phyloP scores from a whole-genome alignment of 1,140 invertebrate species.

The Drosophila albomicans region DNA sequence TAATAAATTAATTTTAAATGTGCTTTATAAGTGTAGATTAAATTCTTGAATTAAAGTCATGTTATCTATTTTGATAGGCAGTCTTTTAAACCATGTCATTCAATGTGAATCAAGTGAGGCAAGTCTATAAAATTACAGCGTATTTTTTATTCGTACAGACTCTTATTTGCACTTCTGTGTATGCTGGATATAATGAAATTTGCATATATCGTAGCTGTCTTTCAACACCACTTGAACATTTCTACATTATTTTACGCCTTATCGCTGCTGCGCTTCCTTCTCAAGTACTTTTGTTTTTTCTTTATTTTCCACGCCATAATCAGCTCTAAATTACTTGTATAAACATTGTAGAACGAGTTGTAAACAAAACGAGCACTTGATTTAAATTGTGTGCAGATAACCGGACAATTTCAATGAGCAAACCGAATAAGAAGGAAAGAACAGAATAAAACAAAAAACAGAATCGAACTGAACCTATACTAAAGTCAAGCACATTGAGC shows the following conservation, averaged over 20 bases:
- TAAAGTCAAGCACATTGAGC: constrained; percentile 45
- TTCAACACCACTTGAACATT: constrained; percentile 46
- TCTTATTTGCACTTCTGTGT: not conserved
- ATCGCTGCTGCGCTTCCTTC: constrained; percentile 36
- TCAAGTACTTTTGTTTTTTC: constrained; percentile 39
- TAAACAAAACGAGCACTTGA: constrained; percentile 53
- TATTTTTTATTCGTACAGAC: not conserved
- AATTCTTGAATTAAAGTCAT: no score
- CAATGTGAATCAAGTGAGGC: no score
- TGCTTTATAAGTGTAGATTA: no score
- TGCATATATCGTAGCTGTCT: constrained; percentile 38
- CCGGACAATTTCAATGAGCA: constrained; percentile 21
- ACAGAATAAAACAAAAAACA: not conserved
- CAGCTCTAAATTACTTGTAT: constrained; percentile 59
- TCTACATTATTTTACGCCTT: constrained; percentile 18
- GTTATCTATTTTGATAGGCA: no score
- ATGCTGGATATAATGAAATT: constrained; percentile 23
- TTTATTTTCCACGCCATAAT: constrained; percentile 54
- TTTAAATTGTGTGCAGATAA: constrained; percentile 46
- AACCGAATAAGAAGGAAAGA: constrained; percentile 5
- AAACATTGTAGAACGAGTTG: constrained; percentile 43
- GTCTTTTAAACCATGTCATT: no score
- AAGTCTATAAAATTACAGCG: not conserved
- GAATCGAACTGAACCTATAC: constrained; percentile 43
- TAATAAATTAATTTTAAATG: no score